phyloP scores from a whole-genome alignment of 1,140 invertebrate species.

The Philotrypesis tridentata region DNA sequence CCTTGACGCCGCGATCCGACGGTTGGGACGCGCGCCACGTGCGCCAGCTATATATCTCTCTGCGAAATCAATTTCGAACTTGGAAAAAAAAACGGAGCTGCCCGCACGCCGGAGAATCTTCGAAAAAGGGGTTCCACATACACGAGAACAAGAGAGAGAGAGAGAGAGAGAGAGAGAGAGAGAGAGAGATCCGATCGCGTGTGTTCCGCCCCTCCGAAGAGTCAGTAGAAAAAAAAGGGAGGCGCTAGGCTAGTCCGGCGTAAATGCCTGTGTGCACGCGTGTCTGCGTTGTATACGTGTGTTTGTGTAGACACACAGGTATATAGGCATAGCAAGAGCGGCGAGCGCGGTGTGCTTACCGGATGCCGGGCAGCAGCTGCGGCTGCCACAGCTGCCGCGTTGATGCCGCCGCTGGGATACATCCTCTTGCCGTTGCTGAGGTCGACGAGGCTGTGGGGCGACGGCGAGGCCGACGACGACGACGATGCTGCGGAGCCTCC shows the following conservation, averaged over 20 bases:
- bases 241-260: neutral
- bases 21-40: neutral
- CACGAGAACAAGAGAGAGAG: neutral
- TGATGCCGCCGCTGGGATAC: slow-evolving; percentile 77
- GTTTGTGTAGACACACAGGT: too few species aligned
- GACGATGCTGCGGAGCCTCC: slow-evolving; percentile 8
- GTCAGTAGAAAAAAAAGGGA: slow-evolving; percentile 30
- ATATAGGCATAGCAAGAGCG: too few species aligned
- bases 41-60: too few species aligned
- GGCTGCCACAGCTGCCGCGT: slow-evolving; percentile 77
- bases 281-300: neutral
- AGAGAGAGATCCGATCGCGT: neutral
- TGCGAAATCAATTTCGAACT: neutral
- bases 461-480: slow-evolving; percentile 23
- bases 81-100: too few species aligned
- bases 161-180: neutral
- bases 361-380: slow-evolving; percentile 77
- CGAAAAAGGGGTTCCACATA: neutral
- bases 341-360: too few species aligned
- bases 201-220: neutral
- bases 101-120: neutral
- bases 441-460: slow-evolving; percentile 22
- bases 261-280: neutral
- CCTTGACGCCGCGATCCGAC: neutral
- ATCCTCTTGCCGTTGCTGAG: slow-evolving; percentile 64